Evolutionary conservation across 2,797 vertebrate genomes (phyloP).

Genomic region (Sparidentex hasta): DNA sequence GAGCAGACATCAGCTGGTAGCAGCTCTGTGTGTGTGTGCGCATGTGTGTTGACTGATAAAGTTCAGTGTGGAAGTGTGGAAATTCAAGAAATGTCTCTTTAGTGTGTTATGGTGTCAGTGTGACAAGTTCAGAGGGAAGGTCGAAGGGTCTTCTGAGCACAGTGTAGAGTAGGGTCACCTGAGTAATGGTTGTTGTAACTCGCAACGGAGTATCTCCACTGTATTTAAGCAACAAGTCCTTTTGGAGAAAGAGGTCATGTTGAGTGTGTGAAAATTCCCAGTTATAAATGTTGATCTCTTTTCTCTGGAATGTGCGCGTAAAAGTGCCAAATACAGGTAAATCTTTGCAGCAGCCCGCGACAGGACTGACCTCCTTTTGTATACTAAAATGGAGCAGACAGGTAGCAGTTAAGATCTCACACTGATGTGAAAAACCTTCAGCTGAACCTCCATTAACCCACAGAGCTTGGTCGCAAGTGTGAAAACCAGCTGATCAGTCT

Average conservation of each 20-base stretch:
- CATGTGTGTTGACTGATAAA: slow-evolving; percentile 25
- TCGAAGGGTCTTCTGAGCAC: slow-evolving; percentile 4
- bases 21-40: slow-evolving; percentile 5
- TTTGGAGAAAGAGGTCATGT: slow-evolving; percentile 3
- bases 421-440: slow-evolving; percentile 52
- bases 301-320: slow-evolving; percentile 14
- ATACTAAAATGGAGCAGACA: slow-evolving; percentile 27
- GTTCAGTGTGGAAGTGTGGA: slow-evolving; percentile 58
- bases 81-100: slow-evolving; percentile 67
- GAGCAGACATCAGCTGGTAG: slow-evolving; percentile 29
- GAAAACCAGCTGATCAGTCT: slow-evolving; percentile 5
- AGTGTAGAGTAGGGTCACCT: neutral
- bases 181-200: neutral
- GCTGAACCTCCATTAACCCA: slow-evolving; percentile 47
- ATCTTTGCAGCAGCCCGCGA: slow-evolving; percentile 39
- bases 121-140: slow-evolving; percentile 52
- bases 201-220: neutral
- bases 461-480: slow-evolving; percentile 4
- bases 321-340: slow-evolving; percentile 8
- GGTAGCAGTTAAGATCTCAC: slow-evolving; percentile 47
- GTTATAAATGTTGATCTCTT: neutral
- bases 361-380: slow-evolving; percentile 57
- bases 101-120: slow-evolving; percentile 51
- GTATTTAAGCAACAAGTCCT: neutral
- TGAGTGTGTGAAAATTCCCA: neutral